Conservation (phyloP, 2,797 vertebrate genomes). For the Thalassophryne amazonica region DNA sequence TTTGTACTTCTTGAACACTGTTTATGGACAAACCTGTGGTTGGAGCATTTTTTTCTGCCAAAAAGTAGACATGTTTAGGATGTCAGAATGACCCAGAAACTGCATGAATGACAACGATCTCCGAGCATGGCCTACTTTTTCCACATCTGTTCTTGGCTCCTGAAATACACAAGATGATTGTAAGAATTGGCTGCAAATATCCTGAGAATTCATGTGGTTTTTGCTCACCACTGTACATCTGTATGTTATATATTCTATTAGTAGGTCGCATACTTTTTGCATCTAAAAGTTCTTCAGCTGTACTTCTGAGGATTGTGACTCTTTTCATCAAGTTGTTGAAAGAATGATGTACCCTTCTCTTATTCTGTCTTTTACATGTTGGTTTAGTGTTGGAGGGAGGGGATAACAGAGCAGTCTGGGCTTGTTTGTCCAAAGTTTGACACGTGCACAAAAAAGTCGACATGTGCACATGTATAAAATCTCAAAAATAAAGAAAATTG, state of each 20-base stretch:
- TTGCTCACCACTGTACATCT: not conserved
- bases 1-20: constrained; percentile 44
- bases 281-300: too few relatives aligned
- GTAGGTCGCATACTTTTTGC: too few relatives aligned
- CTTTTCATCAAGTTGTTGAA: not conserved
- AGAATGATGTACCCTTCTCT: constrained; percentile 1
- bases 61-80: constrained; percentile 28
- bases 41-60: not conserved
- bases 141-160: constrained; percentile 44
- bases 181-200: constrained; percentile 3
- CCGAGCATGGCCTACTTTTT: constrained; percentile 31
- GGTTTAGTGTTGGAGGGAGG: constrained; percentile 19
- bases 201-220: not conserved
- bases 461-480: constrained; percentile 3
- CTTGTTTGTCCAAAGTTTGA: constrained; percentile 48
- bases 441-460: constrained; percentile 5
- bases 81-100: constrained; percentile 54
- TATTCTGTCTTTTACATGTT: constrained; percentile 16
- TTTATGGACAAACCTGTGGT: constrained; percentile 17
- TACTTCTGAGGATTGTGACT: not conserved
- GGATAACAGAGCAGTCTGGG: constrained; percentile 36
- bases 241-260: not conserved
- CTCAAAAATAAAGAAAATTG: constrained; percentile 15
- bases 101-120: too few relatives aligned
- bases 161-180: not conserved